Evolutionary conservation across 2,888 invertebrate species (phyloP), one percentile per base, ranked within the genome.

Genomic region (Dryadula phaetusa): DNA sequence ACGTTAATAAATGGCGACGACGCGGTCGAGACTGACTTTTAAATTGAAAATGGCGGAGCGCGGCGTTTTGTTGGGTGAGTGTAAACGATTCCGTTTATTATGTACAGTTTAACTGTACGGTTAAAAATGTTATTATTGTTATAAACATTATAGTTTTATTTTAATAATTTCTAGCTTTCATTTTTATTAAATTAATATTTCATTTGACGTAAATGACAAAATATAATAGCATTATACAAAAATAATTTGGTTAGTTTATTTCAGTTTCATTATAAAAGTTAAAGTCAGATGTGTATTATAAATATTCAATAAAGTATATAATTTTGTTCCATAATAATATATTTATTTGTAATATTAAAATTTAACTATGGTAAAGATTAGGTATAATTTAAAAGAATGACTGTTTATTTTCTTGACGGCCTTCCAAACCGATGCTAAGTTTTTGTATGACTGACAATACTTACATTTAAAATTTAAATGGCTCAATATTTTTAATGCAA

Each of bases 1-100:
- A 56, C 56, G 40, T 56, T 10, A 5, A n/a, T 6, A 8, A 56
- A 12, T 40, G 22, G 20, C 56, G 40, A 56, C 56, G 40, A 22
- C 56, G 40, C 40, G 40, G 37, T 14, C 16, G 5, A 22, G 22
- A 56, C 56, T 56, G 40, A 40, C 22, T 25, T 37, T 37, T 56
- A 37, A 56, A 56, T n/a, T 40, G 28, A 52, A 52, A 52, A 52
- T 52, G 52, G 16, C 16, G 10, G 28, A 2, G 0, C 25, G 25
- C 49, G 25, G 8, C 2, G 8, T 52, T 52, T 52, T 28, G 16
- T 52, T 32, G 1, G 28, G 52, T 52, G 12, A 52, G 52, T 52
- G 28, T 16, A 28, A 25, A 32, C 22, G 47, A 0, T 52, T 28
- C n/a, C 28, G 16, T 52, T 32, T 32, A 18, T 52, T 52, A 52